Conservation (phyloP, 2,888 invertebrate species). For the Luffia ferchaultella region DNA sequence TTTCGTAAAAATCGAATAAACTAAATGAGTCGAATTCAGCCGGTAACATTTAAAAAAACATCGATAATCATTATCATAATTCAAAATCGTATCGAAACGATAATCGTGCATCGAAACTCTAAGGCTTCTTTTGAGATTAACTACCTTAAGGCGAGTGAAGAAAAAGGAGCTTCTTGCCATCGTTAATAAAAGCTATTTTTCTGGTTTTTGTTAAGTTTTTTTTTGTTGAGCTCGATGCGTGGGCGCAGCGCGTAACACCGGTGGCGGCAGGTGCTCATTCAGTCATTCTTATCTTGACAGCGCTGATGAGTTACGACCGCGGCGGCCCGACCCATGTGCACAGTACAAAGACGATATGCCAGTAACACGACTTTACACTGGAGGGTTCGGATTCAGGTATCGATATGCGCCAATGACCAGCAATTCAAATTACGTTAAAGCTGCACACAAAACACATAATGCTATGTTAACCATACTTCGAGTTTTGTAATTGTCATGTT, state of each 20-base stretch:
- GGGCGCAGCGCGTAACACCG: constrained; percentile 58
- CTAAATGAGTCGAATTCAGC: constrained; percentile 16
- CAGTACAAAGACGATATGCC: too few relatives aligned
- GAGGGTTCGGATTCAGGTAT: too few relatives aligned
- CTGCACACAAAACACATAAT: too few relatives aligned
- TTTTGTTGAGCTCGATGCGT: constrained; percentile 22
- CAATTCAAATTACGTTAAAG: too few relatives aligned
- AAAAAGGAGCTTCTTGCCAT: not conserved
- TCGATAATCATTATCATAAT: constrained; percentile 58
- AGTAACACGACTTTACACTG: too few relatives aligned
- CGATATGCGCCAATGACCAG: too few relatives aligned
- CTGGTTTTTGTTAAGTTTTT: not conserved
- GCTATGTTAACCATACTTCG: too few relatives aligned
- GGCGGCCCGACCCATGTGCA: constrained; percentile 30
- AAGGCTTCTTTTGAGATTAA: not conserved
- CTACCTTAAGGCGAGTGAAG: not conserved
- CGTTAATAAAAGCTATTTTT: not conserved
- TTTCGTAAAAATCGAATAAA: not conserved
- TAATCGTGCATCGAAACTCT: constrained; percentile 26
- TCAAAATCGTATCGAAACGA: constrained; percentile 49
- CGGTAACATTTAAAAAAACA: constrained; percentile 47
- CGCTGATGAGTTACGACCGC: constrained; percentile 58
- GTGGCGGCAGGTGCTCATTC: constrained; percentile 63
- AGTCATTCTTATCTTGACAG: constrained; percentile 65
- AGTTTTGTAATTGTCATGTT: too few relatives aligned